A percentile compares a stretch with the other conserved stretches of the same genome.
Evolutionary conservation across 2,888 invertebrate genomes (phyloP).

Genomic region (Agonopterix arenella): DNA sequence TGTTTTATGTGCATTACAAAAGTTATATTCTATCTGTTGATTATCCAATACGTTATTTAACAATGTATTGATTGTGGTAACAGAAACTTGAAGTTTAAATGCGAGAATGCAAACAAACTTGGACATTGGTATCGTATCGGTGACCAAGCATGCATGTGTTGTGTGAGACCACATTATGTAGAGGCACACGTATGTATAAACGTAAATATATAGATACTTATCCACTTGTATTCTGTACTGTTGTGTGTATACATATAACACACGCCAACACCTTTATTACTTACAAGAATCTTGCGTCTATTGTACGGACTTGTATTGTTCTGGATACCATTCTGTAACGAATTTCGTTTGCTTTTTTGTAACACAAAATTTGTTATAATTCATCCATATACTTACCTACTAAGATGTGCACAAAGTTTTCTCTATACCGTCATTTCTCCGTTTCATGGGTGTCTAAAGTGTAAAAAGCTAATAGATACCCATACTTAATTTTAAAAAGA

Average conservation of each 20-base stretch:
- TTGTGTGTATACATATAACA: conserved; percentile 17
- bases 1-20: not conserved
- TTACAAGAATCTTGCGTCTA: conserved; percentile 12
- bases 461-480: too few species aligned
- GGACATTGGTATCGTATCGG: conserved; percentile 23
- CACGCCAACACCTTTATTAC: conserved; percentile 19
- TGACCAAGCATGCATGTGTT: conserved; percentile 28
- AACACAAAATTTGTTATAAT: too few species aligned
- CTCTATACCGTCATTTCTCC: too few species aligned
- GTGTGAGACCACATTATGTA: conserved; percentile 22
- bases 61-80: conserved; percentile 12
- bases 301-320: conserved; percentile 5
- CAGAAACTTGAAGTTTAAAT: conserved; percentile 16
- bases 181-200: conserved; percentile 17
- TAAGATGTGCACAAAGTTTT: too few species aligned
- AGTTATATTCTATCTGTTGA: conserved; percentile 26
- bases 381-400: too few species aligned
- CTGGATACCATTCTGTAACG: not conserved
- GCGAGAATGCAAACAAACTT: conserved; percentile 24
- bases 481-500: too few species aligned
- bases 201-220: conserved; percentile 22
- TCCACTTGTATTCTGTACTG: conserved; percentile 10
- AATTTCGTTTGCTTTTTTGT: not conserved
- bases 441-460: too few species aligned
- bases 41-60: conserved; percentile 22